phyloP scores from a whole-genome alignment of 2,797 vertebrate species.

The Enteromius fasciolatus region DNA sequence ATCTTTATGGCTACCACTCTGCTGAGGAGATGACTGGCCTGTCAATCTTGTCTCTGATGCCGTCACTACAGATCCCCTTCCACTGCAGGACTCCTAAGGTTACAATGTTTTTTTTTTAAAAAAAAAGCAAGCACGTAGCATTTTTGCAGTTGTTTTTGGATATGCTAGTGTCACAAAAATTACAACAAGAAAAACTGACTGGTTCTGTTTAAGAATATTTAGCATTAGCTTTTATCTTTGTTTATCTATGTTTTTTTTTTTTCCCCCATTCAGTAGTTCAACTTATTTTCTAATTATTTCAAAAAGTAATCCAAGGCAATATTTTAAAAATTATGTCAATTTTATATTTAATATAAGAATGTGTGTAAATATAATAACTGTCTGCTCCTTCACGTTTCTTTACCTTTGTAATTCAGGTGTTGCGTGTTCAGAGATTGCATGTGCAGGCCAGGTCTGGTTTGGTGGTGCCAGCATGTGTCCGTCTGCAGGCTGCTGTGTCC shows the following conservation, averaged over 20 bases:
- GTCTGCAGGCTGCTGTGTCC: slow-evolving; percentile 76
- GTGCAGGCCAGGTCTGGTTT: slow-evolving; percentile 78
- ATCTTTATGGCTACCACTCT: slow-evolving; percentile 84
- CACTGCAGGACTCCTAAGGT: slow-evolving; percentile 85
- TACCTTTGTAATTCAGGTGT: slow-evolving; percentile 71
- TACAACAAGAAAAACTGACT: too few relatives aligned
- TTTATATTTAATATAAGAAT: too few relatives aligned
- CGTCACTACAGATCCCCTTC: slow-evolving; percentile 84
- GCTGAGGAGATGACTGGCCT: slow-evolving; percentile 80
- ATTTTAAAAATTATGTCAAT: too few relatives aligned
- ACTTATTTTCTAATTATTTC: too few relatives aligned
- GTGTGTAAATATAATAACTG: neutral
- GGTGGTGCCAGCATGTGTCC: slow-evolving; percentile 84
- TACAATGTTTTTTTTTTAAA: slow-evolving; percentile 32
- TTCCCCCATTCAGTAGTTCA: too few relatives aligned
- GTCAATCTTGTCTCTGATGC: slow-evolving; percentile 83
- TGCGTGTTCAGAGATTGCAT: slow-evolving; percentile 82
- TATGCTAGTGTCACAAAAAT: too few relatives aligned
- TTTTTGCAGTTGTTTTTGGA: neutral
- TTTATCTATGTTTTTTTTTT: too few relatives aligned
- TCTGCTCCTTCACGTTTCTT: neutral
- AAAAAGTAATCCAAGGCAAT: too few relatives aligned
- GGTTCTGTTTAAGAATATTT: too few relatives aligned
- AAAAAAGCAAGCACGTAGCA: neutral
- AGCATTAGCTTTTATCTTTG: too few relatives aligned